A percentile compares a stretch with the other conserved stretches of the same genome.
These are phyloP conservation scores for Clitarchus hookeri DNA, from an alignment of 2,888 invertebrate genomes.

Conservation along the genomic window DNA sequence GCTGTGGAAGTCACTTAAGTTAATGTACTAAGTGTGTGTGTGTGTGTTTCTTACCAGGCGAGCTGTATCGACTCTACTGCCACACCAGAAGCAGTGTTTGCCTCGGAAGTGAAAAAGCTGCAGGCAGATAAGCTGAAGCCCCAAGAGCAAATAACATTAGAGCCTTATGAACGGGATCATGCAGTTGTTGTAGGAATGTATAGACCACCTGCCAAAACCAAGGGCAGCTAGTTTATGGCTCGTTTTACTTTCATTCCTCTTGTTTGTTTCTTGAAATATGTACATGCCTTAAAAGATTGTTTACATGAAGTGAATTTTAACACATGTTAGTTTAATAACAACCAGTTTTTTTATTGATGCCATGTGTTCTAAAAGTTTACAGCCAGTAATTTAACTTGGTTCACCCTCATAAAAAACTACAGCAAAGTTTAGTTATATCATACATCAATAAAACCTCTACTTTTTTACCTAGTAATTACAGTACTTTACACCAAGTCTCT, in stretches of 20 bases:
- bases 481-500: too few relatives aligned
- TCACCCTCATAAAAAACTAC: too few relatives aligned
- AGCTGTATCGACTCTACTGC: constrained; percentile 99
- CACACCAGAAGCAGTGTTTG: constrained; percentile 97
- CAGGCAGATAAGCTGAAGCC: constrained; percentile 96
- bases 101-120: constrained; percentile 95
- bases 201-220: constrained; percentile 71
- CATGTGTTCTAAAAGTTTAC: too few relatives aligned
- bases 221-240: constrained; percentile 29
- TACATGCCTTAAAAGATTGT: not conserved
- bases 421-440: too few relatives aligned
- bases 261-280: not conserved
- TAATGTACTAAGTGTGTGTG: too few relatives aligned
- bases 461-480: too few relatives aligned
- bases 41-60: constrained; percentile 71
- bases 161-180: constrained; percentile 98
- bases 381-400: too few relatives aligned
- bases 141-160: constrained; percentile 96
- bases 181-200: constrained; percentile 96
- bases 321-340: not conserved
- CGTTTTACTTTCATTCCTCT: not conserved
- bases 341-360: not conserved
- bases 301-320: not conserved
- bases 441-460: too few relatives aligned
- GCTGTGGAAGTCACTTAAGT: too few relatives aligned